These are phyloP conservation scores for Pseudopipra pipra DNA, from an alignment of 2,113 vertebrate genomes.

Conservation along the genomic window DNA sequence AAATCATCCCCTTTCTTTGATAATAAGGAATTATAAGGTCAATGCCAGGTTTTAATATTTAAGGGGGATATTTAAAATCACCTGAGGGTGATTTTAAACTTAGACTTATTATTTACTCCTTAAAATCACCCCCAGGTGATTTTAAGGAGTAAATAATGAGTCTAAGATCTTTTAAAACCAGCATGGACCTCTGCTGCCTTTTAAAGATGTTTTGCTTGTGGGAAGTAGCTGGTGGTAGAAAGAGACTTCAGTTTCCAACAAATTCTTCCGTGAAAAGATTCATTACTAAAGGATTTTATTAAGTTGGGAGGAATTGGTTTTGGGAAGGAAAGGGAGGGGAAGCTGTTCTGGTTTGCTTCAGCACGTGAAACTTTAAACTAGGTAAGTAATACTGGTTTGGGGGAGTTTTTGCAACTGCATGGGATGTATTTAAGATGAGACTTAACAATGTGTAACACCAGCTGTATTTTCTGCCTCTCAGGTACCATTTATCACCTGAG, in stretches of 20 bases:
- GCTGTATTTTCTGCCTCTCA: background rate
- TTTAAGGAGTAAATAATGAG: background rate
- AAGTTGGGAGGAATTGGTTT: background rate
- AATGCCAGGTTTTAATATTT: background rate
- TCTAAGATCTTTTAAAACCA: background rate
- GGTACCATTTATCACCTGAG: conserved; percentile 36
- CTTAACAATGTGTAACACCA: background rate
- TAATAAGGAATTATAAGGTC: background rate
- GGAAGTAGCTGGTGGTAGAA: background rate
- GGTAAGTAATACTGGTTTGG: background rate
- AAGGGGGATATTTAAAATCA: background rate
- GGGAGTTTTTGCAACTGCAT: background rate
- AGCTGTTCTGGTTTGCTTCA: background rate
- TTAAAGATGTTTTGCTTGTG: background rate
- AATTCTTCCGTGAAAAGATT: background rate
- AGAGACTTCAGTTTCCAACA: background rate
- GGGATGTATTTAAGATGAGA: background rate
- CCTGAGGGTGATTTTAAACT: background rate
- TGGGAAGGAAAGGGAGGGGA: background rate
- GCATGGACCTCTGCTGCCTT: background rate
- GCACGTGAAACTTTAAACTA: background rate
- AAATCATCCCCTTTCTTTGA: background rate
- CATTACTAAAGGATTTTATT: background rate
- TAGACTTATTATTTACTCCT: background rate
- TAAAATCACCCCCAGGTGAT: too few relatives aligned